phyloP scores from a whole-genome alignment of 2,113 vertebrate species.

The Prionailurus viverrinus region DNA sequence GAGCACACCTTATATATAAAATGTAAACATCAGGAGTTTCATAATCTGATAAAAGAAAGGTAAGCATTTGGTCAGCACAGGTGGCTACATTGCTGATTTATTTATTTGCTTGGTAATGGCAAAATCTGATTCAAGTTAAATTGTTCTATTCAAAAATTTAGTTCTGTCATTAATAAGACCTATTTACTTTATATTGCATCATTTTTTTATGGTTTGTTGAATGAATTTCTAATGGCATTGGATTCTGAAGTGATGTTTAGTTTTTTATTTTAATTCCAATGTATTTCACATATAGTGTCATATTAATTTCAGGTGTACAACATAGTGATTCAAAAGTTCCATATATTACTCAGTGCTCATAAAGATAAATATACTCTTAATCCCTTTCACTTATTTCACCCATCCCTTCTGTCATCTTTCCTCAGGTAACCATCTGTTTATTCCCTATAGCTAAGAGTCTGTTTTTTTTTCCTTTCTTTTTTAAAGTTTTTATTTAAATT shows the following conservation, averaged over 20 bases:
- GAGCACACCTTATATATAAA: not conserved
- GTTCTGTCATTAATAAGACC: not conserved
- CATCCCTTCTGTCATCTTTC: not conserved
- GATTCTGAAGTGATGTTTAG: not conserved
- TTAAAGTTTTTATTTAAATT: too few species aligned
- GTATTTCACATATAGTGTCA: too few species aligned
- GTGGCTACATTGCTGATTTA: not conserved
- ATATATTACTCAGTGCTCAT: too few species aligned
- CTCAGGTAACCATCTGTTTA: not conserved
- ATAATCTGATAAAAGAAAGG: not conserved
- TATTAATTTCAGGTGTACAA: too few species aligned
- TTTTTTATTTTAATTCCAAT: too few species aligned
- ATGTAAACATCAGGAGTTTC: not conserved
- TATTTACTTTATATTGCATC: not conserved
- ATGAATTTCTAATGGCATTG: not conserved
- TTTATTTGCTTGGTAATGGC: not conserved
- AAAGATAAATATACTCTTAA: too few species aligned
- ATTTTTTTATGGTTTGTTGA: not conserved
- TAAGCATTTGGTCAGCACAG: not conserved
- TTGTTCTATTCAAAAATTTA: not conserved
- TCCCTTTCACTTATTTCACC: too few species aligned
- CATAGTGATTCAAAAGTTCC: too few species aligned
- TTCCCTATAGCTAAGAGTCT: not conserved
- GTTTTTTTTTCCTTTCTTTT: not conserved
- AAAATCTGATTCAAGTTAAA: not conserved